Base-by-base conservation (phyloP, 2,797 vertebrate species). In the Argyrosomus regius region DNA sequence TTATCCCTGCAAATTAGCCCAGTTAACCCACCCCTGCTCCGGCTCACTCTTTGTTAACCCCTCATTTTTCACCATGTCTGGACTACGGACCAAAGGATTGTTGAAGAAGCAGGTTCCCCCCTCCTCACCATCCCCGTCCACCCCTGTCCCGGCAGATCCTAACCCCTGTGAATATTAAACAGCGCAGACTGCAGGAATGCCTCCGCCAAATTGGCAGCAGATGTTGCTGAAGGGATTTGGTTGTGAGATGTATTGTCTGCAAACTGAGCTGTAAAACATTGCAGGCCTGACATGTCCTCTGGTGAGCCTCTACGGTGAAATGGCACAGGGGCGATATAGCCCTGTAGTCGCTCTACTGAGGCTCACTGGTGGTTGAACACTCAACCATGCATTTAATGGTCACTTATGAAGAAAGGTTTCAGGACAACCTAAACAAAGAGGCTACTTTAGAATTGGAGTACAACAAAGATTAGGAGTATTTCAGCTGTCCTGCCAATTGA, bases 141-240 rank as follows among this genome's bases (percentile, higher is more conserved):
- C 85, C 87, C 84, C 78, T 81, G 78, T 90, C 86, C 89, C 83
- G 82, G 80, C 92, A 90, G 91, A 94, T 94, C 93, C 89, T 89
- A 92, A 91, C 91, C 92, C 86, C 87, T 91, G 93, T 94, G 94
- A 96, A 95, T 96, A 95, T 95, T 95, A 94, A 96, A 92, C 92
- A 95, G 92, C 84, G 75, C 85, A 80, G 92, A 91, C 92, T 92
- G 88, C 89, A 89, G 93, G 94, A 95, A 95, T 94, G 93, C 91
- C 85, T 86, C 41, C 2, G 77, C 83, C 87, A 94, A 96, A 96
- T 95, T 95, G 93, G 89, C 94, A 91, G 91, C 95, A 96, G 95
- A 96, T 96, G 96, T 94, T 92, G 87, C 87, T 87, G 91, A 86
- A 82, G 92, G 83, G 84, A 85, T 89, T 92, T 87, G 84, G 81